Evolutionary conservation across 2,113 vertebrate genomes (phyloP).

Genomic region (Patagioenas fasciata): DNA sequence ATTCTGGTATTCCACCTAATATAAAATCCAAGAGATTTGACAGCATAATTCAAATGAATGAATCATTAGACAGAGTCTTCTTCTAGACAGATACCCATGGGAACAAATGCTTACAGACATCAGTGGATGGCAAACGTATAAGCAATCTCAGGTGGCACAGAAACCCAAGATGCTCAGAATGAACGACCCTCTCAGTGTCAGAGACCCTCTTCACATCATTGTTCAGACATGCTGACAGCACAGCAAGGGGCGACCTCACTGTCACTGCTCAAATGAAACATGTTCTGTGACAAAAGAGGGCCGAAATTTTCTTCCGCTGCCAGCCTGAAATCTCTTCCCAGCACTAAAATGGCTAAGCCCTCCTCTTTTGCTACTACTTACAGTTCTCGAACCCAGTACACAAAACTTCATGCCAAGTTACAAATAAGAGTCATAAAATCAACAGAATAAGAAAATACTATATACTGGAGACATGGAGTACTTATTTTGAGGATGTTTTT

Average conservation of each 20-base stretch:
- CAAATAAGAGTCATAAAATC: not conserved
- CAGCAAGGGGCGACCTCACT: rapidly evolving
- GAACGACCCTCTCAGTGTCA: not conserved
- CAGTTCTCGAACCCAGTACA: not conserved
- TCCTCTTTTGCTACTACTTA: not conserved
- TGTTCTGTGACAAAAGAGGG: not conserved
- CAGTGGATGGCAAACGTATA: not conserved
- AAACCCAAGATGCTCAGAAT: not conserved
- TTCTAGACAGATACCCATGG: not conserved
- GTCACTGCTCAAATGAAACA: not conserved
- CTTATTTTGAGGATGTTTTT: not conserved
- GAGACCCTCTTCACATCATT: not conserved
- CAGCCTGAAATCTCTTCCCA: not conserved
- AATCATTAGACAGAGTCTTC: not conserved
- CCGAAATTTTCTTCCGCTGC: not conserved
- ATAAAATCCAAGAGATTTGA: not conserved
- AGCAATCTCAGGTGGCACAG: not conserved
- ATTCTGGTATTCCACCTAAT: not conserved
- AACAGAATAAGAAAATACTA: not conserved
- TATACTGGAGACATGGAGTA: not conserved
- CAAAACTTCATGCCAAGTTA: not conserved
- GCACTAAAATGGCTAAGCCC: not conserved
- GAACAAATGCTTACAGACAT: not conserved
- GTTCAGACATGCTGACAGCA: not conserved
- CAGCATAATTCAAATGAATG: not conserved